A percentile compares a stretch with the other conserved stretches of the same genome.
These are phyloP conservation scores for Parnassius orleans DNA, from an alignment of 2,888 invertebrate species.

Conservation along the genomic window DNA sequence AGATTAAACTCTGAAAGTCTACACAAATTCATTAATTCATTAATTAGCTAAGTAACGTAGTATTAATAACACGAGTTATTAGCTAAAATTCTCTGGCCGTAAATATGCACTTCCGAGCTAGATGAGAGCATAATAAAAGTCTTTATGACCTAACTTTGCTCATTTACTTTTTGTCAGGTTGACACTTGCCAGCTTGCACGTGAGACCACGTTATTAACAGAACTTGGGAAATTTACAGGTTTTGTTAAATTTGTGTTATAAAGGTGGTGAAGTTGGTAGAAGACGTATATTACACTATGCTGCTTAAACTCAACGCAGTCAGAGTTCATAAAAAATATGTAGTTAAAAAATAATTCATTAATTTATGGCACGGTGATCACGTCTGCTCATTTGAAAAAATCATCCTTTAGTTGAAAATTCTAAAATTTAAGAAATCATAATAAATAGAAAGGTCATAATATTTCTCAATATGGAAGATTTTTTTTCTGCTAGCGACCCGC, in stretches of 20 bases:
- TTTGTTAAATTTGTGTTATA: constrained; percentile 10
- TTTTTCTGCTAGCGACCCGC: too few relatives aligned
- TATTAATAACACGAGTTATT: neutral
- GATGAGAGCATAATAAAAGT: neutral
- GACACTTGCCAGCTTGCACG: constrained; percentile 4
- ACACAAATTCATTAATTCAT: neutral
- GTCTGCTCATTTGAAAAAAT: too few relatives aligned
- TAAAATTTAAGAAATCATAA: too few relatives aligned
- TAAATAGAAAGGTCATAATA: too few relatives aligned
- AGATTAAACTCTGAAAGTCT: neutral
- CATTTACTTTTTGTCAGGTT: constrained; percentile 20
- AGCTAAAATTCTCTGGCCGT: constrained; percentile 5
- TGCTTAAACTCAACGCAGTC: too few relatives aligned
- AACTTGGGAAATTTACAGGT: constrained; percentile 18
- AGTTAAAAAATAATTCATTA: too few relatives aligned
- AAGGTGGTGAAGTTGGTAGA: too few relatives aligned
- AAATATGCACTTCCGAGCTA: constrained; percentile 5
- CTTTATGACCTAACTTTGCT: constrained; percentile 17
- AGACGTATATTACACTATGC: too few relatives aligned
- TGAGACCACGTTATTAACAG: constrained; percentile 4
- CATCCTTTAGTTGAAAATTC: too few relatives aligned
- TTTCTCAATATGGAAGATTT: too few relatives aligned
- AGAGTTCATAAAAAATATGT: too few relatives aligned
- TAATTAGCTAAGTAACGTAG: neutral
- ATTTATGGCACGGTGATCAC: too few relatives aligned